A percentile compares a stretch with the other conserved stretches of the same genome.
These are phyloP conservation scores for Pterocles gutturalis DNA, from an alignment of 2,113 vertebrate genomes.

Conservation along the genomic window DNA sequence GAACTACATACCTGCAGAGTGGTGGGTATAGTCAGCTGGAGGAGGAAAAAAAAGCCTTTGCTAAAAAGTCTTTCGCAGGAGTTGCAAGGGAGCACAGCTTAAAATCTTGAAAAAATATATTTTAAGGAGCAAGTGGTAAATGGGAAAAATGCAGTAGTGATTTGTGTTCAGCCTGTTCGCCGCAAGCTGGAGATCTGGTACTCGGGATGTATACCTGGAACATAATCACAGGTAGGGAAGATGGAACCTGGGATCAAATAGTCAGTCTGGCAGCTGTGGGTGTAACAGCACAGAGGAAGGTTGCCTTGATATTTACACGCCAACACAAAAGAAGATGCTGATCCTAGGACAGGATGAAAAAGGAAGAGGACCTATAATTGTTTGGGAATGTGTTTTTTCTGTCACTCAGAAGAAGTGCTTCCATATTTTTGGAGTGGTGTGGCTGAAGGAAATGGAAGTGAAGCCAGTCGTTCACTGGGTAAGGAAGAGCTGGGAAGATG, in stretches of 20 bases:
- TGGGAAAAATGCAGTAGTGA: fast-evolving
- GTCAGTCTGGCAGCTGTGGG: neutral
- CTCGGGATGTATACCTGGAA: neutral
- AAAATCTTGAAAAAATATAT: neutral
- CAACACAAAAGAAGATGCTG: neutral
- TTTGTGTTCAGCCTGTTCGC: neutral
- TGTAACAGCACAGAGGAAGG: neutral
- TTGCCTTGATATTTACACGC: neutral
- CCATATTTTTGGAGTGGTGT: neutral
- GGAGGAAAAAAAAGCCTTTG: neutral
- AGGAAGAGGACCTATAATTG: neutral
- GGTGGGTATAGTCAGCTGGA: neutral
- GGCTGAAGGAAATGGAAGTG: neutral
- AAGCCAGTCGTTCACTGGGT: neutral
- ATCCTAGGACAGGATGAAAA: neutral
- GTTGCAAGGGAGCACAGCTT: neutral
- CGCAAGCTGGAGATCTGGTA: neutral
- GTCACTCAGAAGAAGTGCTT: neutral
- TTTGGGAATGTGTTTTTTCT: neutral
- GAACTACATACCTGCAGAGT: neutral
- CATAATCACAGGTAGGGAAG: neutral
- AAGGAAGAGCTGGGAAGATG: neutral
- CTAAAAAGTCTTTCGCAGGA: neutral
- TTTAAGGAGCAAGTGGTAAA: neutral
- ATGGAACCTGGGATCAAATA: neutral